Percentiles rank a stretch among this genome's conserved stretches.
phyloP scores from a whole-genome alignment of 2,888 invertebrate genomes.

The Protodeltote pygarga region DNA sequence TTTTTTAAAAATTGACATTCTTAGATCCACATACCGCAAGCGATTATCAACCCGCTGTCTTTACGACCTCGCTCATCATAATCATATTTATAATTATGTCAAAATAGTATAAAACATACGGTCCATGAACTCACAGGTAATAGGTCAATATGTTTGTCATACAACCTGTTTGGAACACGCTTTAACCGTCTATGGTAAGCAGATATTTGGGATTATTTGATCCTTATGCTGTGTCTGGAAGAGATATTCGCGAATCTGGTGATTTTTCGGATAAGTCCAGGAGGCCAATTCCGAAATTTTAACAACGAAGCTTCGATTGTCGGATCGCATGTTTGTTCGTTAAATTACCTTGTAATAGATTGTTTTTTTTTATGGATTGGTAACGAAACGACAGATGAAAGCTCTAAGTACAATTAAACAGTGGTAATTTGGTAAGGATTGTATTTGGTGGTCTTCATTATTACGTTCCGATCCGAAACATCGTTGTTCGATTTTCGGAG shows the following conservation, averaged over 20 bases:
- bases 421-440: no score
- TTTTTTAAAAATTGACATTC: no score
- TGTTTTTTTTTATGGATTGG: no score
- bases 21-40: no score
- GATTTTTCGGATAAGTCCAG: no score
- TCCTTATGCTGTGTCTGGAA: not conserved
- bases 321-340: not conserved
- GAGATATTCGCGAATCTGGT: not conserved
- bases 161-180: slow-evolving; percentile 29
- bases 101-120: slow-evolving; percentile 52
- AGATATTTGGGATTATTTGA: slow-evolving; percentile 17
- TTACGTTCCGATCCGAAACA: no score
- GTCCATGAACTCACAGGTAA: slow-evolving; percentile 32
- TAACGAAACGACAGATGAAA: no score
- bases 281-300: no score
- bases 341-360: not conserved
- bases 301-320: no score
- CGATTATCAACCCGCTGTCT: slow-evolving; percentile 8
- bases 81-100: slow-evolving; percentile 54
- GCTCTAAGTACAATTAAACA: no score
- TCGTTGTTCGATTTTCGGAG: no score
- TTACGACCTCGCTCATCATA: slow-evolving; percentile 26
- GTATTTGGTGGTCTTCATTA: no score
- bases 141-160: slow-evolving; percentile 44
- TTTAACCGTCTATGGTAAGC: not conserved